Conservation (phyloP, 2,888 invertebrate genomes). For the Odontocolon sp. region DNA sequence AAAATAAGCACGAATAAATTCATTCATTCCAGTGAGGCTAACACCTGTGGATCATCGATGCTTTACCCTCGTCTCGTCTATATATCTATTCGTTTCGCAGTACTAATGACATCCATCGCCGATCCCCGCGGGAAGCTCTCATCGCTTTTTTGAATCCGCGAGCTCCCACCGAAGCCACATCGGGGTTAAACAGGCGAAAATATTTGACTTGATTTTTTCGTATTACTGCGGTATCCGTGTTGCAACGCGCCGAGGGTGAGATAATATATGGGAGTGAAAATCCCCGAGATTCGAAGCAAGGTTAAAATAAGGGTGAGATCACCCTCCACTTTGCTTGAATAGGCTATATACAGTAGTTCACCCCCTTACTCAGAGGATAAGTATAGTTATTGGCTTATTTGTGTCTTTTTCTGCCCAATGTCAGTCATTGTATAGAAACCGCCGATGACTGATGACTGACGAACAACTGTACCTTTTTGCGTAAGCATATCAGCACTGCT, state of each 20-base stretch:
- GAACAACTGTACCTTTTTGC: too few species aligned
- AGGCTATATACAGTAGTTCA: background rate
- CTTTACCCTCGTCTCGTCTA: background rate
- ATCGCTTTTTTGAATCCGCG: background rate
- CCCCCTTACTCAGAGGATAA: too few species aligned
- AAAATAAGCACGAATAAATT: conserved; percentile 20
- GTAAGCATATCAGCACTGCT: too few species aligned
- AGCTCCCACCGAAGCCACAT: too few species aligned
- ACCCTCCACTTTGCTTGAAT: background rate
- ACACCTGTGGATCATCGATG: conserved; percentile 38
- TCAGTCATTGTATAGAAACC: too few species aligned
- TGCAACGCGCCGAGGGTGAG: background rate
- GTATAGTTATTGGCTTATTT: too few species aligned
- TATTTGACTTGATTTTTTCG: background rate
- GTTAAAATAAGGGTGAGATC: background rate
- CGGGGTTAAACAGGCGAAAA: background rate
- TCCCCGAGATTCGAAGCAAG: conserved; percentile 3
- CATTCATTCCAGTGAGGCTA: background rate
- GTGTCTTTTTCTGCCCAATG: too few species aligned
- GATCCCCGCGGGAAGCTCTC: background rate
- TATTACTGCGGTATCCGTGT: background rate
- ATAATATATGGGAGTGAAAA: conserved; percentile 15
- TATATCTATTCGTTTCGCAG: background rate
- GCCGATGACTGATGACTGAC: too few species aligned
- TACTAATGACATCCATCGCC: background rate